Evolutionary conservation across 2,888 invertebrate species (phyloP).

Genomic region (Steinernema scapterisci): DNA sequence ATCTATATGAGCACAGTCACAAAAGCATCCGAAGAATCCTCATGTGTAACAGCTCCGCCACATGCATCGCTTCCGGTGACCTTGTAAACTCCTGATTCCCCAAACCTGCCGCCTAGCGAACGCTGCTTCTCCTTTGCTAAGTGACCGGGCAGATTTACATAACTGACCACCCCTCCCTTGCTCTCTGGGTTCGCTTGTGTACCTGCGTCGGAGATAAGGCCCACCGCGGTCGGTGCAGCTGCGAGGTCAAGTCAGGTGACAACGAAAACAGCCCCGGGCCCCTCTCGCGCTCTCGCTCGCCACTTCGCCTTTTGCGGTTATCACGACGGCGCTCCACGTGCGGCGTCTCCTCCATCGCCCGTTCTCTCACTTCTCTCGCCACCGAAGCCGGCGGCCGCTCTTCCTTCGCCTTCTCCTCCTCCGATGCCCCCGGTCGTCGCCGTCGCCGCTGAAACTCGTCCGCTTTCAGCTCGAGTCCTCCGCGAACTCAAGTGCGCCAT

Average conservation of each 20-base stretch:
- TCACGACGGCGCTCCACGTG: slow-evolving; percentile 24
- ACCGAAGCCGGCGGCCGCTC: neutral
- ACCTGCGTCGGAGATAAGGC: neutral
- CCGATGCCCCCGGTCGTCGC: neutral
- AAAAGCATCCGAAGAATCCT: too few relatives aligned
- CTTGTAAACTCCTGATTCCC: too few relatives aligned
- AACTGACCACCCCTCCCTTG: too few relatives aligned
- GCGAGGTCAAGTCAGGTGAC: slow-evolving; percentile 29
- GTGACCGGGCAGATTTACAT: too few relatives aligned
- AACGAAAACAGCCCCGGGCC: neutral
- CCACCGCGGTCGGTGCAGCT: neutral
- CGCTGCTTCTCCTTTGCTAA: too few relatives aligned
- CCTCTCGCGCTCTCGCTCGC: neutral
- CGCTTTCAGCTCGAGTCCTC: slow-evolving; percentile 20
- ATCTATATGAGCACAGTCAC: too few relatives aligned
- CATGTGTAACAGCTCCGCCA: too few relatives aligned
- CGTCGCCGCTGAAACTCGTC: neutral
- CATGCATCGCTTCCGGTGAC: too few relatives aligned
- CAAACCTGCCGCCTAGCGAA: too few relatives aligned
- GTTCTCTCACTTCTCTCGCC: slow-evolving; percentile 22
- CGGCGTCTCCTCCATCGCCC: neutral
- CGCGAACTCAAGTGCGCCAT: slow-evolving; percentile 40
- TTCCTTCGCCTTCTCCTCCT: neutral
- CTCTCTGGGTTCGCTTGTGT: too few relatives aligned
- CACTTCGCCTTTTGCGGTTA: slow-evolving; percentile 6